These are phyloP conservation scores for Lumbricus terrestris DNA, from an alignment of 2,888 invertebrate genomes.

Conservation along the genomic window DNA sequence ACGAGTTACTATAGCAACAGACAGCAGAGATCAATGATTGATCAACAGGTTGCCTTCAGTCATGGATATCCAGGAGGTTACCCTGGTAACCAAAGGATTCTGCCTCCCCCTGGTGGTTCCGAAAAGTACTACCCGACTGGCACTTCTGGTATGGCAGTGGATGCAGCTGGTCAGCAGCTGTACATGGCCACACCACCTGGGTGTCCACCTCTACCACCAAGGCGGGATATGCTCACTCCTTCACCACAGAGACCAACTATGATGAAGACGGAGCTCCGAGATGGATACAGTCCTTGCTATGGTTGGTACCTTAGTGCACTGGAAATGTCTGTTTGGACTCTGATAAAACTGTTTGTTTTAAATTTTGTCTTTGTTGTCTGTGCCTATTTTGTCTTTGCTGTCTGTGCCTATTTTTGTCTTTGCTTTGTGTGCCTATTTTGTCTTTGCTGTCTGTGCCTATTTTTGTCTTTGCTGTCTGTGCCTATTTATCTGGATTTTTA, in stretches of 20 bases:
- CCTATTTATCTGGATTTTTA: neutral
- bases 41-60: neutral
- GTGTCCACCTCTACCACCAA: neutral
- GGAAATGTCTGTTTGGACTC: neutral
- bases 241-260: neutral
- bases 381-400: neutral
- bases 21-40: neutral
- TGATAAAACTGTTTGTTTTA: neutral
- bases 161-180: slow-evolving; percentile 12
- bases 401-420: too few species aligned
- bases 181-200: slow-evolving; percentile 3
- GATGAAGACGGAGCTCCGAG: slow-evolving; percentile 5
- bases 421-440: neutral
- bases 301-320: neutral
- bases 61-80: neutral
- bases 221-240: neutral
- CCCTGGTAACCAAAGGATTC: neutral
- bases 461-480: too few species aligned
- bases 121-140: neutral
- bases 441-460: neutral
- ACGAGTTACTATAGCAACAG: neutral
- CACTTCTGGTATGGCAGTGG: neutral
- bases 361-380: too few species aligned
- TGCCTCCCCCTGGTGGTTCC: neutral
- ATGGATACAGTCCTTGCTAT: neutral